Evolutionary conservation across 2,888 invertebrate genomes (phyloP).

Genomic region (Drosophila sordidula): DNA sequence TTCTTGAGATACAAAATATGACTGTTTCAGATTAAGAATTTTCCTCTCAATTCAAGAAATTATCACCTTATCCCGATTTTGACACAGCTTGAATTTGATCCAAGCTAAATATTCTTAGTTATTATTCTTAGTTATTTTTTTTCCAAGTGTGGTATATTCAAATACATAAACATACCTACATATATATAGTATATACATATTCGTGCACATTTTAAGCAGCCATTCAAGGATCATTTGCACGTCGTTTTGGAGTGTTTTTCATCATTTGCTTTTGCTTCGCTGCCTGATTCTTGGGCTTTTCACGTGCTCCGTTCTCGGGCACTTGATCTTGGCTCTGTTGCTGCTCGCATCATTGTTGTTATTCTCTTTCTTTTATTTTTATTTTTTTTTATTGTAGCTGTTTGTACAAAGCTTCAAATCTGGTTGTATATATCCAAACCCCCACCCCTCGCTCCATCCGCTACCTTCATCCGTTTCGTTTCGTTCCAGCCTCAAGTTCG

Average conservation of each 20-base stretch:
- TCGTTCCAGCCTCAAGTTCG: constrained; percentile 65
- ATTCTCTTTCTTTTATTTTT: constrained; percentile 41
- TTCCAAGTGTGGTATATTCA: no score
- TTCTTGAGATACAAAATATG: no score
- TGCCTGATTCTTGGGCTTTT: constrained; percentile 10
- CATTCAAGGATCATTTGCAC: constrained; percentile 75
- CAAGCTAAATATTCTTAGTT: no score
- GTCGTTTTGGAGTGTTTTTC: constrained; percentile 74
- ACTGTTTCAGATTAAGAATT: no score
- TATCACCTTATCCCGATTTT: no score
- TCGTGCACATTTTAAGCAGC: constrained; percentile 34
- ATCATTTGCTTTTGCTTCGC: constrained; percentile 25
- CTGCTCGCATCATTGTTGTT: constrained; percentile 57
- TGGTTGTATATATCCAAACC: constrained; percentile 52
- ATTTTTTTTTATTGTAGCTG: constrained; percentile 51
- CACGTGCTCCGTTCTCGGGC: constrained; percentile 55
- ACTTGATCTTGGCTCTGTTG: constrained; percentile 70
- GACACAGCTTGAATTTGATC: no score
- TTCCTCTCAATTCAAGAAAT: no score
- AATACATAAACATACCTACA: no score
- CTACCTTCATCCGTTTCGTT: constrained; percentile 45
- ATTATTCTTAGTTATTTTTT: no score
- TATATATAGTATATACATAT: constrained; percentile 27
- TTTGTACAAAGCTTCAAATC: constrained; percentile 80
- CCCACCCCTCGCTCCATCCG: constrained; percentile 6